Percentiles rank a stretch among this genome's conserved stretches.
Conservation (phyloP, 2,888 invertebrate genomes). For the Idaea biselata region DNA sequence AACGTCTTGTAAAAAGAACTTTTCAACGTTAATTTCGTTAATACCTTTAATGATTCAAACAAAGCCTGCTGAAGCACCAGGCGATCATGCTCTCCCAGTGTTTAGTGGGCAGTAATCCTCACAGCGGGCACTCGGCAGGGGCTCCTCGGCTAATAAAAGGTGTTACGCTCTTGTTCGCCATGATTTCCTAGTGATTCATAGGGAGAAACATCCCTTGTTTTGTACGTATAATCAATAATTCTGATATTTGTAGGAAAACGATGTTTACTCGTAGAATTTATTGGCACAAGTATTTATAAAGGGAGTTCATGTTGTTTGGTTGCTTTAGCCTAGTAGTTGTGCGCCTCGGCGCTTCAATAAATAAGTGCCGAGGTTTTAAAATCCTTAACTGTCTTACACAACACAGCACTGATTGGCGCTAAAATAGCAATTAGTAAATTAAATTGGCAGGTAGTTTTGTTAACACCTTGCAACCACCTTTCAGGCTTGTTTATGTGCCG, state of each 20-base stretch:
- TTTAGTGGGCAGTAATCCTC: slow-evolving; percentile 17
- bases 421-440: no score
- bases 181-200: slow-evolving; percentile 6
- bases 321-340: no score
- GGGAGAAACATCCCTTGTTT: background rate
- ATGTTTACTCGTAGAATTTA: background rate
- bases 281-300: no score
- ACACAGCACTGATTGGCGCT: no score
- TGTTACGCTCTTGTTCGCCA: background rate
- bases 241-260: background rate
- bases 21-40: background rate
- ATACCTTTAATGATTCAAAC: background rate
- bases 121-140: slow-evolving; percentile 22
- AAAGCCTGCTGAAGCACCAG: background rate
- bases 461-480: no score
- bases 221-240: background rate
- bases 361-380: no score
- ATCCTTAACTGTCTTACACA: no score
- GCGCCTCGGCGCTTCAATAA: no score
- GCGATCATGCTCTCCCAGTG: background rate
- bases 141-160: slow-evolving; percentile 4
- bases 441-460: no score
- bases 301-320: no score
- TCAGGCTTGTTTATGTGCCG: no score
- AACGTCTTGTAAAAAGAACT: background rate